Base-by-base conservation (phyloP, 2,888 invertebrate genomes). In the Amphipoea oculea region DNA sequence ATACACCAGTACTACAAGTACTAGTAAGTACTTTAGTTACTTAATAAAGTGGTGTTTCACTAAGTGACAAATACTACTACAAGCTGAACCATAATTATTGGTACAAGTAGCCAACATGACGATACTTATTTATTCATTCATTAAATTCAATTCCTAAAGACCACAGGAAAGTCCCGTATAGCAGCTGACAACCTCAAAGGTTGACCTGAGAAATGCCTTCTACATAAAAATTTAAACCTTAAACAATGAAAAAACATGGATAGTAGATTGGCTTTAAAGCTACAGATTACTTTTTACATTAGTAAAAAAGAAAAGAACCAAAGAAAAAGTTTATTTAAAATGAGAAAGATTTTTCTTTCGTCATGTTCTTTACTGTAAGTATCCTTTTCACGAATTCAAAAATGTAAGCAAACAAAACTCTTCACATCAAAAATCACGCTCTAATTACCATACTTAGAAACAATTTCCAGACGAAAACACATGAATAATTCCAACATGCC, bases 371-470 rank as follows among this genome's bases (percentile, higher is more conserved):
- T 36, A 57, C n/a, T 36, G 23, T 54, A 48, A 3, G 20, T 20
- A 42, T 36, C 11, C 4, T 60, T 51, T 40, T 63, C 29, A 74
- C 7, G 7, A 63, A 63, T 17, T 29, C 4, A 14, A 40, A 76
- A 81, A 77, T 54, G 42, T 63, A 48, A 72, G 66, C 68, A 68
- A 78, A 75, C 60, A 36, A 69, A 36, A 67, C 42, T 67, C 48
- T 73, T 36, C 29, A 65, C 12, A 40, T 62, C 62, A 68, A 80
- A 79, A 80, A 79, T 78, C 68, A 57, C 29, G 40, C 5, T 36
- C 67, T 78, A 81, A 88, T 86, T 88, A 81, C 17, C 74, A 71
- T 79, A 79, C 67, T 86, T 81, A 73, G 51, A 60, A 83, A 79
- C 65, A 72, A 83, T 23, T 85, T 86, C 60, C 67, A 80, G 62